Conservation (phyloP, 2,797 vertebrate species). For the Brachyrhaphis roseni region DNA sequence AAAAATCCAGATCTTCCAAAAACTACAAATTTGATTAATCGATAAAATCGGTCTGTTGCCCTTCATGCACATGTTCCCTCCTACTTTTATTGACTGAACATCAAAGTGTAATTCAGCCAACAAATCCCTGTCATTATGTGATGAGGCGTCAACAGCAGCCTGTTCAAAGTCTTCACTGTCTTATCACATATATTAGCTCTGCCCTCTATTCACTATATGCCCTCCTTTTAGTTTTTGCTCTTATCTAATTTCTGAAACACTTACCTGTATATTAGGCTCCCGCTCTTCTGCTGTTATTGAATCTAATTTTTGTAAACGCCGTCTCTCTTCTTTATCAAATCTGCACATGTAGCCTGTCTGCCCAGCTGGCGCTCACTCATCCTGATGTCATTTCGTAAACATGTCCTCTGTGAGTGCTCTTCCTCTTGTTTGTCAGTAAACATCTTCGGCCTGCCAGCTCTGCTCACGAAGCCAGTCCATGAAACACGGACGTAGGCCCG, state of each 20-base stretch:
- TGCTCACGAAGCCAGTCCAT: constrained; percentile 35
- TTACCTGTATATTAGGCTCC: constrained; percentile 44
- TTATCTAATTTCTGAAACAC: constrained; percentile 59
- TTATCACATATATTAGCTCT: constrained; percentile 50
- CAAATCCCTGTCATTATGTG: background rate
- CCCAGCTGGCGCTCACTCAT: background rate
- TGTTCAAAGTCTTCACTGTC: constrained; percentile 4
- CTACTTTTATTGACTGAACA: background rate
- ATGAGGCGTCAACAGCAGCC: constrained; percentile 17
- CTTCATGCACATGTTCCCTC: background rate
- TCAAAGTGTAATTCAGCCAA: background rate
- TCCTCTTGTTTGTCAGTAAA: constrained; percentile 44
- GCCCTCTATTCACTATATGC: constrained; percentile 4
- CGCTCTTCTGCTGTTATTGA: constrained; percentile 21
- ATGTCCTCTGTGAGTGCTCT: constrained; percentile 23
- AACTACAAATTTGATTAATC: too few relatives aligned
- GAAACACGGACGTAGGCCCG: constrained; percentile 21
- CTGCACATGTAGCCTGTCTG: background rate
- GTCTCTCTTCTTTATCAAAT: constrained; percentile 51
- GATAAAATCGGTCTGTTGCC: too few relatives aligned
- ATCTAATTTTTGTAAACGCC: constrained; percentile 36
- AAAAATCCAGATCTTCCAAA: too few relatives aligned
- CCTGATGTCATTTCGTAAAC: constrained; percentile 27
- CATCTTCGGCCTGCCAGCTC: constrained; percentile 28
- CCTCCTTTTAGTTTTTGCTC: constrained; percentile 34